Percentiles rank a stretch among this genome's conserved stretches.
Evolutionary conservation across 2,113 vertebrate genomes (phyloP).

Genomic region (Pyrgilauda ruficollis): DNA sequence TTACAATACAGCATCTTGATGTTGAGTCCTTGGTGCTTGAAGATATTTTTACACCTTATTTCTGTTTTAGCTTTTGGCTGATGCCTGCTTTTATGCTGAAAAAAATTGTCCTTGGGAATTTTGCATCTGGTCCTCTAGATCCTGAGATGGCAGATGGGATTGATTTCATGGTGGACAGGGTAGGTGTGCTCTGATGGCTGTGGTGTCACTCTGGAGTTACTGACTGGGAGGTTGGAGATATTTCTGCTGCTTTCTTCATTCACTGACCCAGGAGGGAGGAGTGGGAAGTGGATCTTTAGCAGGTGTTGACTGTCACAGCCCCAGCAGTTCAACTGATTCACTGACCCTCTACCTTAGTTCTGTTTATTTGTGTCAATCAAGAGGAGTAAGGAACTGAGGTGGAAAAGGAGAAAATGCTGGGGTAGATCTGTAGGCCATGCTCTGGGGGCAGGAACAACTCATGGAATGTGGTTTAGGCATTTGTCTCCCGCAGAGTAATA

Average conservation of each 20-base stretch:
- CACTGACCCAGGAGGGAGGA: background rate
- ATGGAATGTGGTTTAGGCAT: background rate
- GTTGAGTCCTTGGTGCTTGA: background rate
- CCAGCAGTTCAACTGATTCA: background rate
- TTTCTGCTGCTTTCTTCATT: background rate
- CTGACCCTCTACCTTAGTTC: background rate
- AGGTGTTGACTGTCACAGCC: background rate
- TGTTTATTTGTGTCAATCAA: background rate
- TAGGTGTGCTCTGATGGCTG: slow-evolving; percentile 60
- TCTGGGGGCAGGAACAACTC: background rate
- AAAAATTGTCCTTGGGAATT: slow-evolving; percentile 97
- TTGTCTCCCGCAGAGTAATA: background rate
- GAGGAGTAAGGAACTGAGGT: background rate
- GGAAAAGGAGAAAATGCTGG: background rate
- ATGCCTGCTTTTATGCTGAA: slow-evolving; percentile 98
- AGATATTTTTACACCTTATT: background rate
- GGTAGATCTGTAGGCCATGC: background rate
- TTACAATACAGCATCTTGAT: background rate
- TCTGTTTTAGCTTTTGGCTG: slow-evolving; percentile 90
- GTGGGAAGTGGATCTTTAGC: background rate
- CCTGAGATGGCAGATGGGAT: slow-evolving; percentile 95
- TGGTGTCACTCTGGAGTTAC: background rate
- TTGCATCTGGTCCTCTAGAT: slow-evolving; percentile 93
- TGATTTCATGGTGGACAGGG: slow-evolving; percentile 99
- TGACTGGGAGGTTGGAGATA: background rate